A percentile compares a stretch with the other conserved stretches of the same genome.
These are phyloP conservation scores for Auanema freiburgensis DNA, from an alignment of 2,888 invertebrate genomes.

Conservation along the genomic window DNA sequence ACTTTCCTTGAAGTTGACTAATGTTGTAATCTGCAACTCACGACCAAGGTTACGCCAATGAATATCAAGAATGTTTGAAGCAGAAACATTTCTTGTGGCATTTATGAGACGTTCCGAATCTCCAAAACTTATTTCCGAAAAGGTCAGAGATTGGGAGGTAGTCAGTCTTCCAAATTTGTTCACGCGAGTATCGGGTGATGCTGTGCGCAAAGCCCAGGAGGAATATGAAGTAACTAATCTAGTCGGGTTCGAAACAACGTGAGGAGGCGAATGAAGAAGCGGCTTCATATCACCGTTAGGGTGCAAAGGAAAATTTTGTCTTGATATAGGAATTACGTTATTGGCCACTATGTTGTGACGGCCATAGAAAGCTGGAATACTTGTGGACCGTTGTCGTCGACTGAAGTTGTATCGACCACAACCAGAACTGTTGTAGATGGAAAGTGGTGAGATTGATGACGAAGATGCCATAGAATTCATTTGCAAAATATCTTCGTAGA, in stretches of 20 bases:
- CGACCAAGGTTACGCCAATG: constrained; percentile 8
- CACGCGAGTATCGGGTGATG: not conserved
- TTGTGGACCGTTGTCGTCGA: constrained; percentile 2
- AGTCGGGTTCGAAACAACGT: too few species aligned
- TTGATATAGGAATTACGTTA: too few species aligned
- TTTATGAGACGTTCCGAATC: not conserved
- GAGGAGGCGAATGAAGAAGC: too few species aligned
- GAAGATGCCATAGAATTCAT: too few species aligned
- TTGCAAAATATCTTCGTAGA: too few species aligned
- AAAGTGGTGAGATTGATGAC: too few species aligned
- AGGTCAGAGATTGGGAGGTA: not conserved
- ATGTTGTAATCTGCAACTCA: constrained; percentile 78
- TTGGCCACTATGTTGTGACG: too few species aligned
- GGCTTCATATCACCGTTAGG: too few species aligned
- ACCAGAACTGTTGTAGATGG: too few species aligned
- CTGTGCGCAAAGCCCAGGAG: not conserved
- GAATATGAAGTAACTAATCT: not conserved
- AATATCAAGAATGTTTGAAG: not conserved
- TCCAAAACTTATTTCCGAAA: not conserved
- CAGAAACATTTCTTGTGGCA: not conserved
- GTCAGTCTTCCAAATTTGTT: not conserved
- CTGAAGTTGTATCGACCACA: too few species aligned
- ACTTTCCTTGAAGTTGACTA: constrained; percentile 78
- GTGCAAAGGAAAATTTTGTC: too few species aligned
- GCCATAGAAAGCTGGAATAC: not conserved